These are phyloP conservation scores for Peromyscus melanophrys DNA, from an alignment of 2,797 vertebrate species.

Conservation along the genomic window DNA sequence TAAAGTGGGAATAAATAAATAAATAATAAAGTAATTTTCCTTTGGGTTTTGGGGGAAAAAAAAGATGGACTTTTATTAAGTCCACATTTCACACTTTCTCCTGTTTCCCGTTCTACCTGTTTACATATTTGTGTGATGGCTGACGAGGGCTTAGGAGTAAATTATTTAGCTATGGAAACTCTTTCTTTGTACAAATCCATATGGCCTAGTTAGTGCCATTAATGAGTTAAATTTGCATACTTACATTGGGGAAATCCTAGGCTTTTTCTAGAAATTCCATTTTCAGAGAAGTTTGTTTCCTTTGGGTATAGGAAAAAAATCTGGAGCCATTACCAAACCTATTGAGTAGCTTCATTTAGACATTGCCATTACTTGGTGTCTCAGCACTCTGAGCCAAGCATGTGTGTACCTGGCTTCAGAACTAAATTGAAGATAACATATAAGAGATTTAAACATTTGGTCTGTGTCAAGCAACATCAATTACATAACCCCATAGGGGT, in stretches of 20 bases:
- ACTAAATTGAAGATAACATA: background rate
- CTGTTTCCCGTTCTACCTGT: constrained; percentile 64
- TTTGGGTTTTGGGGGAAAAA: constrained; percentile 62
- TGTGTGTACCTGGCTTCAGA: background rate
- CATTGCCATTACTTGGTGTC: background rate
- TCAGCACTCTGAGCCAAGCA: background rate
- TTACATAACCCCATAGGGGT: background rate
- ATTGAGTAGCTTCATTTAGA: background rate
- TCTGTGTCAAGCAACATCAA: background rate
- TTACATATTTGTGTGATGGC: constrained; percentile 72
- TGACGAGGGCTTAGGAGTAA: background rate
- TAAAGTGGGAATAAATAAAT: constrained; percentile 68
- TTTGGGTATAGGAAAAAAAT: background rate
- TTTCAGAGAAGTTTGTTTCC: background rate
- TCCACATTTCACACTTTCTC: constrained; percentile 71
- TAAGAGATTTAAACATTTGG: background rate
- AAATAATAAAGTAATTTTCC: constrained; percentile 76
- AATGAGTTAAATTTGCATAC: constrained; percentile 69
- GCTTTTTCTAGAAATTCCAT: constrained; percentile 59
- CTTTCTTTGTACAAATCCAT: constrained; percentile 51
- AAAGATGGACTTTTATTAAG: constrained; percentile 70
- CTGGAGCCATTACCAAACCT: background rate
- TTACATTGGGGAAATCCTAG: constrained; percentile 17
- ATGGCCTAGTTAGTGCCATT: constrained; percentile 39
- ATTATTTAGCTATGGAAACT: constrained; percentile 66